A percentile compares a stretch with the other conserved stretches of the same genome.
phyloP scores from a whole-genome alignment of 1,140 invertebrate species.

The Heliothis subflexa region DNA sequence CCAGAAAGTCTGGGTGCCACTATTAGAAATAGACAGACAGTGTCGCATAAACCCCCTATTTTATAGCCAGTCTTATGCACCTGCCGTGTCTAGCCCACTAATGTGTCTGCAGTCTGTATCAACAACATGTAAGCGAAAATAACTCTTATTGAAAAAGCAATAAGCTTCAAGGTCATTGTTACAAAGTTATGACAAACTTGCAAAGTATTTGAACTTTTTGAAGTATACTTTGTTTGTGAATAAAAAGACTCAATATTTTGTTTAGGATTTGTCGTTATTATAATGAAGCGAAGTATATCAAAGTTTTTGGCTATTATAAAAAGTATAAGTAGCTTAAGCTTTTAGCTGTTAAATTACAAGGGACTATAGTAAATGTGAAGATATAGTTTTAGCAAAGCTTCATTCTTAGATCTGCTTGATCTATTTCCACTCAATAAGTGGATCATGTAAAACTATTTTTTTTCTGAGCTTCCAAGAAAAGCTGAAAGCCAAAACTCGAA shows the following conservation, averaged over 20 bases:
- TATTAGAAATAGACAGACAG: background rate
- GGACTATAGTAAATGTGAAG: no score
- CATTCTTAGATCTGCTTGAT: no score
- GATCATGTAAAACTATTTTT: no score
- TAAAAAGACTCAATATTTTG: background rate
- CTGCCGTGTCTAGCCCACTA: slow-evolving; percentile 27
- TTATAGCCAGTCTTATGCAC: slow-evolving; percentile 17
- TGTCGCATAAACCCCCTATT: slow-evolving; percentile 27
- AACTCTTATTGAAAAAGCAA: background rate
- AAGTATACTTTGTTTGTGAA: slow-evolving; percentile 1
- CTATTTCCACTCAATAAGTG: no score
- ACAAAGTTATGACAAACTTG: background rate
- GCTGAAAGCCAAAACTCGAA: no score
- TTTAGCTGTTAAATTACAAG: no score
- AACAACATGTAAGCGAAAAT: background rate
- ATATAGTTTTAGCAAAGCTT: no score
- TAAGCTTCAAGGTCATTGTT: background rate
- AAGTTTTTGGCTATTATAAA: background rate
- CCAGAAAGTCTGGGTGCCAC: background rate
- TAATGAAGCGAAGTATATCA: background rate
- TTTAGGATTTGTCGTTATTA: background rate
- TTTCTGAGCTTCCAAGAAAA: no score
- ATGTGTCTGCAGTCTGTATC: slow-evolving; percentile 34
- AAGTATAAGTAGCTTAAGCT: background rate
- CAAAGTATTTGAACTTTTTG: background rate